Conservation (phyloP, 1,140 invertebrate species). For the Manduca sexta region DNA sequence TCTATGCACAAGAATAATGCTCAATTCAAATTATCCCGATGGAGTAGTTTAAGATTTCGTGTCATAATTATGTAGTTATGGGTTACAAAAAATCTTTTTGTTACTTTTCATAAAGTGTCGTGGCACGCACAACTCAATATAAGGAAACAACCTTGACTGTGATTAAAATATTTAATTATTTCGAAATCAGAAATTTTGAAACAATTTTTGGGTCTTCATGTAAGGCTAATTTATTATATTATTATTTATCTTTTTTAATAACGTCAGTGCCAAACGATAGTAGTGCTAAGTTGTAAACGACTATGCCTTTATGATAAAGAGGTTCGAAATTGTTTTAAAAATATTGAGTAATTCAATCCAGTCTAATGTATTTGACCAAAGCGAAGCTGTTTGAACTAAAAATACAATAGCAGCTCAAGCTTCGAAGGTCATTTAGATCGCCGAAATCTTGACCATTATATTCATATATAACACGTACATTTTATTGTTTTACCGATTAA, state of each 20-base stretch:
- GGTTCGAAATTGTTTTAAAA: constrained; percentile 32
- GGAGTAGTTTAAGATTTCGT: constrained; percentile 68
- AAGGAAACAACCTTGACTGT: constrained; percentile 58
- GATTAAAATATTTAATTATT: constrained; percentile 61
- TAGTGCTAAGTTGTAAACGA: constrained; percentile 63
- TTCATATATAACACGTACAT: constrained; percentile 34
- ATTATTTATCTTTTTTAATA: constrained; percentile 52
- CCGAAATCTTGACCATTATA: constrained; percentile 72
- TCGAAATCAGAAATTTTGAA: constrained; percentile 41
- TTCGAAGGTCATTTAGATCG: constrained; percentile 62
- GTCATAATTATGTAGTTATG: constrained; percentile 64
- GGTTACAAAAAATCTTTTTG: constrained; percentile 41
- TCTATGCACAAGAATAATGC: constrained; percentile 70
- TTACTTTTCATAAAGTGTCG: constrained; percentile 48
- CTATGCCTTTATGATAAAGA: constrained; percentile 47
- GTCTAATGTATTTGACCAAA: constrained; percentile 32
- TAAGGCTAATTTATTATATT: constrained; percentile 51
- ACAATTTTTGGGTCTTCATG: constrained; percentile 37
- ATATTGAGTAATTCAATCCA: constrained; percentile 16
- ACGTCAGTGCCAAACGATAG: constrained; percentile 70
- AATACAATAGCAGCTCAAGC: constrained; percentile 22
- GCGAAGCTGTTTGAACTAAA: constrained; percentile 22
- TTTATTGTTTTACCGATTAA: constrained; percentile 68
- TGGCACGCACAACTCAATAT: constrained; percentile 55
- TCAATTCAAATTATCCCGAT: constrained; percentile 61